These are phyloP conservation scores for Clarias macrocephalus DNA, from an alignment of 2,113 vertebrate genomes.

Conservation along the genomic window DNA sequence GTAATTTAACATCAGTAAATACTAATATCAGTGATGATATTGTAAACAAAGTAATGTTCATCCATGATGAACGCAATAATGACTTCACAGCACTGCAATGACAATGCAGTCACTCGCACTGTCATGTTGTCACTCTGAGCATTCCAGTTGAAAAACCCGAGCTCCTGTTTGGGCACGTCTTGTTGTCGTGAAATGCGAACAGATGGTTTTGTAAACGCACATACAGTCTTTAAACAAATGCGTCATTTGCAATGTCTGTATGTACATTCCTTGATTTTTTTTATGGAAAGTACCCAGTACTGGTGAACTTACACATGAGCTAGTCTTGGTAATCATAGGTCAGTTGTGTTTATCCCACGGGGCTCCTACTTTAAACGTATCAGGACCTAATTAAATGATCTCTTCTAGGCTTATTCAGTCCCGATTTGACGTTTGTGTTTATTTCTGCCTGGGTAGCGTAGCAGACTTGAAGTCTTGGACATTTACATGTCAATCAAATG, in stretches of 20 bases:
- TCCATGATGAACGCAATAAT: neutral
- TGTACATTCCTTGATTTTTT: too few relatives aligned
- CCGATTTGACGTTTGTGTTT: neutral
- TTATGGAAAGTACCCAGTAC: neutral
- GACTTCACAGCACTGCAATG: too few relatives aligned
- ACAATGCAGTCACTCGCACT: too few relatives aligned
- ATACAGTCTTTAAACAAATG: neutral
- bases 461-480: neutral
- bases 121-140: neutral
- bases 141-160: neutral
- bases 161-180: neutral
- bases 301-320: neutral
- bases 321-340: neutral
- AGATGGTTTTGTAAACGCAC: neutral
- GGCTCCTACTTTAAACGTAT: neutral
- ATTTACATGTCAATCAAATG: neutral
- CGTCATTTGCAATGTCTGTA: neutral
- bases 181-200: neutral
- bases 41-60: neutral
- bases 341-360: neutral
- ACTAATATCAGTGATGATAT: neutral
- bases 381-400: neutral
- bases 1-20: neutral
- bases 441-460: neutral
- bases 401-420: neutral